These are phyloP conservation scores for Lacerta agilis DNA, from an alignment of 2,797 vertebrate species.

Conservation along the genomic window DNA sequence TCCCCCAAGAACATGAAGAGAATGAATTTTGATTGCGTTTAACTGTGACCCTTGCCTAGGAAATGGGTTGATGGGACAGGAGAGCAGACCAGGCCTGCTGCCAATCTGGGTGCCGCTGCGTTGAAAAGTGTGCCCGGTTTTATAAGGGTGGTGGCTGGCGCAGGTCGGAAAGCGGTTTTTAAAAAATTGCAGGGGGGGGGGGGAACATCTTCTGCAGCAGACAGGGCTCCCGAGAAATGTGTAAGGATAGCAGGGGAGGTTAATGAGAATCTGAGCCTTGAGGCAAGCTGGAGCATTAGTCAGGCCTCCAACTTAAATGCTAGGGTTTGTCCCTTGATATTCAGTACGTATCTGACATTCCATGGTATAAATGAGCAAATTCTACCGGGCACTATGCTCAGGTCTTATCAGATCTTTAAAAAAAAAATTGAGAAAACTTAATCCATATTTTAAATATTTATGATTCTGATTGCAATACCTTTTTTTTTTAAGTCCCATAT, in stretches of 20 bases:
- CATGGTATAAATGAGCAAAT: background rate
- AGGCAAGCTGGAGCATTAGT: background rate
- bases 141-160: background rate
- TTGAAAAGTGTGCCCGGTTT: background rate
- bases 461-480: background rate
- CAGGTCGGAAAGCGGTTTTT: background rate
- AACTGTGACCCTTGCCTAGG: background rate
- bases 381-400: background rate
- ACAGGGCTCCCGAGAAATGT: background rate
- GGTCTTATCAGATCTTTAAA: background rate
- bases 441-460: constrained; percentile 28
- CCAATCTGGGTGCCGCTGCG: background rate
- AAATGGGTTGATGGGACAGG: background rate
- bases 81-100: background rate
- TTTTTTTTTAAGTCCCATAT: background rate
- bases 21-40: background rate
- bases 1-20: background rate
- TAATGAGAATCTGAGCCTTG: background rate
- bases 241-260: background rate
- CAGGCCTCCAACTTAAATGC: background rate
- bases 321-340: background rate
- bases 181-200: background rate
- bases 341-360: background rate
- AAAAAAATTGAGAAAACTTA: background rate
- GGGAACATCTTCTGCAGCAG: background rate